These are phyloP conservation scores for Cephus sareptanus DNA, from an alignment of 2,888 invertebrate genomes.

Conservation along the genomic window DNA sequence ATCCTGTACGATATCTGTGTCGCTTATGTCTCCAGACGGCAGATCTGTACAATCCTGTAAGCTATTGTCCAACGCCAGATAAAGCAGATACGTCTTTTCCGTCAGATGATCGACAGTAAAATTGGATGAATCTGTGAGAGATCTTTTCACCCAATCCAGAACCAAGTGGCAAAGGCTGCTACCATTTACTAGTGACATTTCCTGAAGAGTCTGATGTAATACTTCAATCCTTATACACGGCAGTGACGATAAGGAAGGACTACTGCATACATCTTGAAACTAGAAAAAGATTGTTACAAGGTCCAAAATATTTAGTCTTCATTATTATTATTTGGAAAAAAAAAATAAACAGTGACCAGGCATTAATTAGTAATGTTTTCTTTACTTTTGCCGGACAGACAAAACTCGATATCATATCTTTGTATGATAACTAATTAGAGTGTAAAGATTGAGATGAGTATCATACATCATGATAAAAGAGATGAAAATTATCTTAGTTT, in stretches of 20 bases:
- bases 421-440: too few species aligned
- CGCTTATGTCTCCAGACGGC: slow-evolving; percentile 73
- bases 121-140: slow-evolving; percentile 33
- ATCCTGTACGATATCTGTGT: slow-evolving; percentile 82
- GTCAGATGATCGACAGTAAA: slow-evolving; percentile 58
- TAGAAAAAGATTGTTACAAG: slow-evolving; percentile 53
- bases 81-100: slow-evolving; percentile 80
- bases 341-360: background rate
- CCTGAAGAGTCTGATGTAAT: slow-evolving; percentile 77
- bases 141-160: slow-evolving; percentile 71
- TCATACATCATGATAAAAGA: too few species aligned
- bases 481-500: background rate
- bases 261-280: slow-evolving; percentile 75
- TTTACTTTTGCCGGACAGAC: background rate
- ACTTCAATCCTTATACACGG: slow-evolving; percentile 80
- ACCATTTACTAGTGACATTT: slow-evolving; percentile 72
- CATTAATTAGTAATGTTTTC: background rate
- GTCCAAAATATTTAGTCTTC: background rate
- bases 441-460: too few species aligned
- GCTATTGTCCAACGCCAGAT: slow-evolving; percentile 79
- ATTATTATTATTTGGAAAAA: background rate
- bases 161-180: slow-evolving; percentile 73
- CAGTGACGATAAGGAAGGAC: slow-evolving; percentile 73
- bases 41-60: slow-evolving; percentile 84
- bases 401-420: background rate